Evolutionary conservation across 2,113 vertebrate species (phyloP), one percentile per base, ranked within the genome.

Genomic region (Calonectris borealis): DNA sequence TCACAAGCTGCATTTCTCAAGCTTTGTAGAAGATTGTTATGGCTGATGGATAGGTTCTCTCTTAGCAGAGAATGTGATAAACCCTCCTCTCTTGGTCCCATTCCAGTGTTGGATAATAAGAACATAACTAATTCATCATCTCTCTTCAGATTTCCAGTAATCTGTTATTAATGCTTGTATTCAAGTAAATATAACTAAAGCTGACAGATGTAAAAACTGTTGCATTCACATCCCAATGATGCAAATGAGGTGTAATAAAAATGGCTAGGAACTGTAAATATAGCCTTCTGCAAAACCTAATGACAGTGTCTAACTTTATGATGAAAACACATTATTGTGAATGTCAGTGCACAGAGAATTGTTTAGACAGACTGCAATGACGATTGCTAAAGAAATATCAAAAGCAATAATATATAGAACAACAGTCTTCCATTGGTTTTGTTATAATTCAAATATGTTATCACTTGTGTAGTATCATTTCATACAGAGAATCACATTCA

Each of bases 281-380:
- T 32, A 97, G 85, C 94, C 92, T 97, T 96, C 72, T 71, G 46
- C 65, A 73, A 90, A 96, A 96, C 96, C 90, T 97, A 97, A 97
- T 94, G 98, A 95, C 96, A 95, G 95, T 93, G 79, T 92, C 94
- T 96, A 92, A 94, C 95, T 95, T 97, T 13, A 72, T 97, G 97
- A 97, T 98, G 91, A 97, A 97, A 98, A 98, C 90, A 95, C 85
- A 66, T 97, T 97, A 95, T 94, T 97, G 96, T 95, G 97, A 98
- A 98, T 98, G 98, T 97, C 98, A 98, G 57, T 92, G 96, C 96
- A 95, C 97, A 96, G 94, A 92, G 96, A 96, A 97, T 97, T 98
- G 95, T 98, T 98, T 97, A 97, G 97, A 98, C 96, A 97, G 95
- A 52, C 88, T 91, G 88, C 79, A 89, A 51, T 89, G 87, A 94